Base-by-base conservation (phyloP, 2,888 invertebrate genomes). In the Pseudococcus viburni region DNA sequence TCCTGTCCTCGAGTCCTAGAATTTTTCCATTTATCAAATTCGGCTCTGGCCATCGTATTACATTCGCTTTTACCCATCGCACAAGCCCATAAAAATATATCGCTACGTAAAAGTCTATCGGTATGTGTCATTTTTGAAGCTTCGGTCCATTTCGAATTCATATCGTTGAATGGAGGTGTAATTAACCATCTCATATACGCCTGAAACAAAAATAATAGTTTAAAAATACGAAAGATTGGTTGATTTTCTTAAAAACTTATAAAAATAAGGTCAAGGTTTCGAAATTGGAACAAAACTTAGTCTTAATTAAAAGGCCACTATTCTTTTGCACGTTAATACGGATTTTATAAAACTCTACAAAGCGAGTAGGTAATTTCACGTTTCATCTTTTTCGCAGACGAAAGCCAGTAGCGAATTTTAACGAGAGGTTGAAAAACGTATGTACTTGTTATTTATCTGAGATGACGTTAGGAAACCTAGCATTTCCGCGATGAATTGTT, bases 81-180 rank as follows among this genome's bases (percentile, higher is more conserved):
- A 33, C 86, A 86, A 46, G 86, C 86, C 86, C 86, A 86, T 48
- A 86, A 33, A 51, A 86, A 86, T 73, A 86, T 51, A 33, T 86
- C 86, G 48, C 68, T 73, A 26, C 77, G 19, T 22, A 86, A 33
- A 19, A 73, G 73, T 48, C 42, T 86, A 39, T 86, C 86, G 4
- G 68, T 64, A 73, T 73, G 64, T 12, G 22, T 51, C 86, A 68
- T 17, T 77, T 86, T 77, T 22, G 8, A 48, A 8, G 46, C 2
- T 22, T 73, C 86, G n/a, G 22, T 8, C 46, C 68, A 59, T 68
- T 73, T 64, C 15, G 80, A 83, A 19, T 83, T 83, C 19, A 83
- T 46, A 42, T 83, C 46, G 17, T 83, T 85, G 42, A 59, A 42
- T 17, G 59, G 19, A 2, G 85, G 59, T 39, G 85, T 39, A 64